Evolutionary conservation across 2,113 vertebrate species (phyloP).

Genomic region (Typhlomys cinereus): DNA sequence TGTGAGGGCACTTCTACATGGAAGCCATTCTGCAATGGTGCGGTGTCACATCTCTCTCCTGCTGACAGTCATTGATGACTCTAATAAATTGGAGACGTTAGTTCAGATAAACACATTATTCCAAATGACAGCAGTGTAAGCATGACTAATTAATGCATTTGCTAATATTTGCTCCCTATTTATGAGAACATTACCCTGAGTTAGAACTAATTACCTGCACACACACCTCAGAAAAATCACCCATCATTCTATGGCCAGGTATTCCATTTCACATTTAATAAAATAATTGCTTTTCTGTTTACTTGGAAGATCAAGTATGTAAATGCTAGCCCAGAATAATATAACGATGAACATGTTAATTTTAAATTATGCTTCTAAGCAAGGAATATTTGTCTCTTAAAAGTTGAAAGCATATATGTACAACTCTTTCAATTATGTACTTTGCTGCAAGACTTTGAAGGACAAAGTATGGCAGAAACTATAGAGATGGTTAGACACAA

Average conservation of each 20-base stretch:
- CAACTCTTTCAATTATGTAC: background rate
- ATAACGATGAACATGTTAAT: background rate
- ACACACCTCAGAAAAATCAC: constrained; percentile 12
- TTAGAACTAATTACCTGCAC: constrained; percentile 58
- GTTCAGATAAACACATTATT: constrained; percentile 72
- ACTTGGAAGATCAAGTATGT: background rate
- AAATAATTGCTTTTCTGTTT: background rate
- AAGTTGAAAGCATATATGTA: background rate
- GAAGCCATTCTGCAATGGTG: background rate
- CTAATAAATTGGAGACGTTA: constrained; percentile 54
- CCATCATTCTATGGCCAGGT: background rate
- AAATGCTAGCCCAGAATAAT: background rate
- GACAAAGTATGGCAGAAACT: background rate
- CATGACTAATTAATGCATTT: constrained; percentile 71
- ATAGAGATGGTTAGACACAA: background rate
- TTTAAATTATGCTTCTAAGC: background rate
- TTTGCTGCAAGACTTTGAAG: background rate
- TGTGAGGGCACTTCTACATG: too few relatives aligned
- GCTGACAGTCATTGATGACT: constrained; percentile 58
- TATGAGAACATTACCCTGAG: constrained; percentile 47
- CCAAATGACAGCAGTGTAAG: constrained; percentile 64
- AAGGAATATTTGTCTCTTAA: background rate
- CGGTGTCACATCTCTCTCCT: background rate
- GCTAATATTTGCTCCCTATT: constrained; percentile 63
- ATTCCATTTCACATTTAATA: background rate